Base-by-base conservation (phyloP, 2,797 vertebrate genomes). In the Lepilemur septentrionalis region DNA sequence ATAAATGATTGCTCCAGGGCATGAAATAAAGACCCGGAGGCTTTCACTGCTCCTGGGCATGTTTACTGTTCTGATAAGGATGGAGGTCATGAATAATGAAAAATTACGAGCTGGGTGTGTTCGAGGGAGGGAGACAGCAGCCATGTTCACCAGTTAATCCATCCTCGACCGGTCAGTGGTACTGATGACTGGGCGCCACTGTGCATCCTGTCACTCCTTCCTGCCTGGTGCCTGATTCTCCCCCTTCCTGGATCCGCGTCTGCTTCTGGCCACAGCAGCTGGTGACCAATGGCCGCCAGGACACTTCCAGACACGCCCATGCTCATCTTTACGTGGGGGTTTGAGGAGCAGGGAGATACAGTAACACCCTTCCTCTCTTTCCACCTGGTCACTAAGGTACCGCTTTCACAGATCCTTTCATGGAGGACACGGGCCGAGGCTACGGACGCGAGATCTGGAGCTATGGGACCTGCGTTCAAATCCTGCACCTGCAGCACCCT, bases 1-100 rank as follows among this genome's bases (percentile, higher is more conserved):
- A 89, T 94, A 80, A 76, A 67, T 76, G 81, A 93, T 25, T n/a
- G 50, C 83, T 89, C 80, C 4, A 8, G 48, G 70, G 80, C 55
- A 18, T 48, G 85, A 81, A 85, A 55, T 18, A 76, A 93, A 63
- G 67, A 59, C 78, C 48, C 28, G 4, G 70, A 72, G 82, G 75
- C 46, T 32, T 41, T 52, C 52, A 48, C 14, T 75, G 35, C n/a
- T 69, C 67, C 70, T 55, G 73, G 61, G 81, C 67, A 41, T 69
- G 25, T 67, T 89, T 55, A 38, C 57, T 41, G 22, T 61, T 92
- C 46, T 73, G 72, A 67, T 48, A 65, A 90, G 57, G 28, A 46
- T 7, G 1, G 5, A 73, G 69, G 35, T 25, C 50, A 38, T 43
- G 70, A 82, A 93, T 41, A 87, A 72, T 65, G 63, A n/a, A 61